Evolutionary conservation across 2,113 vertebrate species (phyloP), one percentile per base, ranked within the genome.

Genomic region (Chrysochloris asiatica): DNA sequence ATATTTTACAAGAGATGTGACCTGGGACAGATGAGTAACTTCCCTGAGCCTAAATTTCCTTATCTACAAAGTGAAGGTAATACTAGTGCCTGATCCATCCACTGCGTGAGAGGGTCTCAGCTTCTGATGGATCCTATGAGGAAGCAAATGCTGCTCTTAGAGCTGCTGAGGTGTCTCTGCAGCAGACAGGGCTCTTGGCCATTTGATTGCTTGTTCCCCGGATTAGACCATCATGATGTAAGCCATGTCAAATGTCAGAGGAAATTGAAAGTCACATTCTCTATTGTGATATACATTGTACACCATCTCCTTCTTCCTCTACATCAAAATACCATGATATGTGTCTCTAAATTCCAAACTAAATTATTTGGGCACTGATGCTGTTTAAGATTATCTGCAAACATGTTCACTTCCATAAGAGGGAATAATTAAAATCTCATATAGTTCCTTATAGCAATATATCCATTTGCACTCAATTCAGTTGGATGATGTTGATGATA

Each of bases 341-440:
- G 30, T 91, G 54, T 81, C 54, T 85, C 54, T 78, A 71, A 93
- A 79, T 72, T 43, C 75, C 86, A 88, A 48, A 30, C 77, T 61
- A 92, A 92, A 92, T 95, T 38, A 86, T 76, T 30, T 59, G 72
- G 67, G 30, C 52, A 82, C 79, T 69, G 47, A 38, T 90, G 21
- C 76, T 69, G 36, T 82, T 89, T 79, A 93, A 90, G 69, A 94
- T 82, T 88, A 84, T 95, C 83, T 92, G 86, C 59, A 95, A 90
- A 86, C 36, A 88, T 83, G 71, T 94, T 96, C 86, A 81, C 71
- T 91, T 95, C 83, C 72, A 95, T 80, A 80, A 92, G 89, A 95
- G 86, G 80, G 94, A 93, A 93, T 92, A 92, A 94, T 90, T 94
- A 90, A 95, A 95, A 93, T 79, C 47, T 83, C 80, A 76, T 45